Evolutionary conservation across 2,113 vertebrate species (phyloP).

Genomic region (Coreoperca whiteheadi): DNA sequence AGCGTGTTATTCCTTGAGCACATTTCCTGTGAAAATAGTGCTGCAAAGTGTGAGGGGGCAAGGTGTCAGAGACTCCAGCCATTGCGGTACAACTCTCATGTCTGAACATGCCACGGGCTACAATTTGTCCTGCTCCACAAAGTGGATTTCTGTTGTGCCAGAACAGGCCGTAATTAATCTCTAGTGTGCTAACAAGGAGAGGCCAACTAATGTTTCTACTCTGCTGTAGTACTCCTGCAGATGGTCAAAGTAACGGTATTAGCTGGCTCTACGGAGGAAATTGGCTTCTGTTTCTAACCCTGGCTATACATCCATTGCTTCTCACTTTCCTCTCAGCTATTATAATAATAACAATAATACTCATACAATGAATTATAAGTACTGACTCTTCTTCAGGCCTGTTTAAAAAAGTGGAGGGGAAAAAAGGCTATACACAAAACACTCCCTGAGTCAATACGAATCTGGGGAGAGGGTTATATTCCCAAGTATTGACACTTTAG

Average conservation of each 20-base stretch:
- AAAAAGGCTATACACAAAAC: neutral
- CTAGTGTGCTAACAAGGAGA: conserved; percentile 70
- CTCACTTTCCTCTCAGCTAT: neutral
- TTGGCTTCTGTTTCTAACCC: neutral
- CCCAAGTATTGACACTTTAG: neutral
- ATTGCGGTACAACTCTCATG: conserved; percentile 52
- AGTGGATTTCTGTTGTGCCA: conserved; percentile 69
- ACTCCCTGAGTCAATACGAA: neutral
- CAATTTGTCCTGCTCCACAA: conserved; percentile 69
- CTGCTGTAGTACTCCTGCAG: conserved; percentile 25
- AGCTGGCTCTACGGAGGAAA: neutral
- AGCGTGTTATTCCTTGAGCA: conserved; percentile 28
- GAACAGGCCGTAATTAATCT: conserved; percentile 79
- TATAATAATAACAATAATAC: neutral
- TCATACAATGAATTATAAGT: neutral
- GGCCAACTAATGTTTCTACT: conserved; percentile 52
- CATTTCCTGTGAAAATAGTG: conserved; percentile 53
- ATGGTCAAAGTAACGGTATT: conserved; percentile 30
- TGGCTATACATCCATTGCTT: neutral
- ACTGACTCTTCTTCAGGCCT: neutral
- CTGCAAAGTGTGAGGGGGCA: conserved; percentile 39
- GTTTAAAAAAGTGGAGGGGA: neutral
- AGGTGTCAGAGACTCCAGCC: conserved; percentile 58
- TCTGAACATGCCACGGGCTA: conserved; percentile 73
- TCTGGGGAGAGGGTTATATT: neutral